Evolutionary conservation across 2,113 vertebrate genomes (phyloP), one percentile per base, ranked within the genome.

Genomic region (Gymnorhina tibicen): DNA sequence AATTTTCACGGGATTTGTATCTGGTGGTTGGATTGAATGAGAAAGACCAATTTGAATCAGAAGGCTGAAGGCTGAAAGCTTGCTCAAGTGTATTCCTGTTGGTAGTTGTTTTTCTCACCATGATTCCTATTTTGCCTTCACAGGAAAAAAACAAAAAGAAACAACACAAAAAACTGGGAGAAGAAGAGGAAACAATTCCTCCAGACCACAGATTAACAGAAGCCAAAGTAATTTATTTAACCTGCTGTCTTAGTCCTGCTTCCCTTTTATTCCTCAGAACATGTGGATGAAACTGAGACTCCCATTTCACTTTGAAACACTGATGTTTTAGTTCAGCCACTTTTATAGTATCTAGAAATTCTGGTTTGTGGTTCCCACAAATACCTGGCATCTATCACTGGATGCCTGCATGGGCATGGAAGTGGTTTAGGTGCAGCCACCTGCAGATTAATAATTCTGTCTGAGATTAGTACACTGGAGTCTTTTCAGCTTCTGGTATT

Each of bases 141-240:
- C 33, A 98, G 98, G 98, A 98, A 50, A 98, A 97, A 95, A 72
- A n/a, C 62, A 97, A 97, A 90, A 95, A 98, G 84, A 68, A 97
- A 8, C 82, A 97, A 33, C 35, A 4, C 27, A 96, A 98, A 83
- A 98, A 98, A 68, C 89, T 98, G 64, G 98, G 98, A 18, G 98
- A 98, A 95, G 97, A 98, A 64, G 98, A 98, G 95, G 95, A 97
- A 97, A 98, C 98, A 16, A 97, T 98, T 89, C 98, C 98, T 85
- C 98, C 98, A 62, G 98, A 98, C 4, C 98, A 98, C 75, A 96
- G 97, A 95, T 91, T 97, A 84, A 94, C 80, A 87, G 97, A 96
- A 81, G 50, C 69, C 37, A 98, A 98, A 97, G 98, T 98, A 97
- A 97, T 70, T 56, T 12, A 20, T 75, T 68, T 62, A 26, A 24